Evolutionary conservation across 2,797 vertebrate species (phyloP).

Genomic region (Rhabdomys pumilio): DNA sequence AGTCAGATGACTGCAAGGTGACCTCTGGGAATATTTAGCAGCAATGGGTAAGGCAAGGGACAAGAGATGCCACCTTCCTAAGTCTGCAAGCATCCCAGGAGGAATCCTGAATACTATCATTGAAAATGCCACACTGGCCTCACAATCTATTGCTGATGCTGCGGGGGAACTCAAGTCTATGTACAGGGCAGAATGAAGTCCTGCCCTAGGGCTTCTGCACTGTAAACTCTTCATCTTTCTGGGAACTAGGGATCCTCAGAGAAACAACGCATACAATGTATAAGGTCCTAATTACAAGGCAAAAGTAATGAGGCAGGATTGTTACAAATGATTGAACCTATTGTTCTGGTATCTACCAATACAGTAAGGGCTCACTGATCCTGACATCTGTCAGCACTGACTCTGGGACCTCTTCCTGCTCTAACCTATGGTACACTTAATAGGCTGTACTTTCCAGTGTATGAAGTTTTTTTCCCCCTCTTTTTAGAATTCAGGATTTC

Average conservation of each 20-base stretch:
- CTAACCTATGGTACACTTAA: background rate
- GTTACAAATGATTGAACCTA: background rate
- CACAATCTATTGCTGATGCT: background rate
- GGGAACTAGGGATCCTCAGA: background rate
- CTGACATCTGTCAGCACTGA: background rate
- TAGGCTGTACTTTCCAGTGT: slow-evolving; percentile 11
- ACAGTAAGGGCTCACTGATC: background rate
- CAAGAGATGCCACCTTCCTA: background rate
- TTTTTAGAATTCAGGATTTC: slow-evolving; percentile 57
- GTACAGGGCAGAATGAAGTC: background rate
- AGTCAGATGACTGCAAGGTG: background rate
- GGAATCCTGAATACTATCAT: background rate
- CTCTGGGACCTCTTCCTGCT: background rate
- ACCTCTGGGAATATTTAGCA: background rate
- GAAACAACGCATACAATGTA: background rate
- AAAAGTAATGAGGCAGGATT: background rate
- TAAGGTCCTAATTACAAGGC: background rate
- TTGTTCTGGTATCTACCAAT: background rate
- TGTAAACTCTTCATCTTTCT: background rate
- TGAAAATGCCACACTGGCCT: background rate
- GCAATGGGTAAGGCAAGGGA: background rate
- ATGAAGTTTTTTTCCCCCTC: background rate
- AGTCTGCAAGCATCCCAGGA: background rate
- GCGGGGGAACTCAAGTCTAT: background rate
- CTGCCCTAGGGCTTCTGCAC: background rate